These are phyloP conservation scores for Odontesthes bonariensis DNA, from an alignment of 2,113 vertebrate species.

Conservation along the genomic window DNA sequence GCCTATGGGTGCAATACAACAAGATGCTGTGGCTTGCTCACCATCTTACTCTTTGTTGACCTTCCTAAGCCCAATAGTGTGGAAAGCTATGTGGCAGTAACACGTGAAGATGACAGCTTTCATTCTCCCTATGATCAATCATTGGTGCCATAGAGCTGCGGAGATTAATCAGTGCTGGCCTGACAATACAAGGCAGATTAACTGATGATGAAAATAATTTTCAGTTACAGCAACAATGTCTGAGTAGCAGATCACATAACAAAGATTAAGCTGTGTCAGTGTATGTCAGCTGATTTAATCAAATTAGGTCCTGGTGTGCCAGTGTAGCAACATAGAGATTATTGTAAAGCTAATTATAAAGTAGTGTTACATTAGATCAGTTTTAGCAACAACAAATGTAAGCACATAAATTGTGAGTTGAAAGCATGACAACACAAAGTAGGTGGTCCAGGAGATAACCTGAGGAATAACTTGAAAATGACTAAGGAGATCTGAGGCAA, in stretches of 20 bases:
- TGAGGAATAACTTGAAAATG: too few species aligned
- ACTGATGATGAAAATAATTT: not conserved
- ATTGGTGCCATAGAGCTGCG: not conserved
- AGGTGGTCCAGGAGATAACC: too few species aligned
- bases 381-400: too few species aligned
- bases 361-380: not conserved
- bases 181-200: not conserved
- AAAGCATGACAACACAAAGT: not conserved
- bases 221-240: not conserved
- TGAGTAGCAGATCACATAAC: not conserved
- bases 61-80: not conserved
- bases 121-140: not conserved
- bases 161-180: not conserved
- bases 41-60: not conserved
- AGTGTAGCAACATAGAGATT: not conserved
- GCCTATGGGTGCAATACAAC: slow-evolving; percentile 53
- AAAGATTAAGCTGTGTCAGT: not conserved
- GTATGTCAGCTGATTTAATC: not conserved
- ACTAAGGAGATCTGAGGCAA: too few species aligned
- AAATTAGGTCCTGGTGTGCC: not conserved
- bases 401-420: not conserved
- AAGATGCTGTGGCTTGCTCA: slow-evolving; percentile 1
- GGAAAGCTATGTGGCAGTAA: not conserved
- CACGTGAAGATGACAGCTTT: slow-evolving; percentile 14
- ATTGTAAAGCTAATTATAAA: not conserved